These are phyloP conservation scores for Puntigrus tetrazona DNA, from an alignment of 2,113 vertebrate genomes.

Conservation along the genomic window DNA sequence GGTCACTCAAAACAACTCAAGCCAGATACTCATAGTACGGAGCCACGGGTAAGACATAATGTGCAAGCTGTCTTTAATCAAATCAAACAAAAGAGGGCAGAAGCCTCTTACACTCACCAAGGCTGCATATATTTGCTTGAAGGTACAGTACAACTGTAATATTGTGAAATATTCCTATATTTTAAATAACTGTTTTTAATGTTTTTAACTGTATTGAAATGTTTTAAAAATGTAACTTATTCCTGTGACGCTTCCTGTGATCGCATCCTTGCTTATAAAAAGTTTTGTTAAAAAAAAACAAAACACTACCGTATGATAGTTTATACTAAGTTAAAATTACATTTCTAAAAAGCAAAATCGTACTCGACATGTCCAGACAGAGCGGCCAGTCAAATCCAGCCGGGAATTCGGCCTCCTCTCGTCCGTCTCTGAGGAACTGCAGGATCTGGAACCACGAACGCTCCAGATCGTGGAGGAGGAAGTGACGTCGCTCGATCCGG, in stretches of 20 bases:
- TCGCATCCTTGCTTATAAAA: background rate
- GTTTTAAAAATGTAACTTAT: background rate
- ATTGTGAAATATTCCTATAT: background rate
- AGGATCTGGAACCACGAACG: conserved; percentile 47
- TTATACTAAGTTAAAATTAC: background rate
- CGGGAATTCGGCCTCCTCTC: conserved; percentile 50
- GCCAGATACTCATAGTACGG: background rate
- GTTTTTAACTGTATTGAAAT: too few species aligned
- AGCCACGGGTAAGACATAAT: background rate
- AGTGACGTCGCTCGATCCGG: conserved; percentile 42
- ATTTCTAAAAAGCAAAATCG: background rate
- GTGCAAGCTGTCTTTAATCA: background rate
- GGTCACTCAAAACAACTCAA: background rate
- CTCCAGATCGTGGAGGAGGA: conserved; percentile 62
- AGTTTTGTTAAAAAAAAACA: background rate
- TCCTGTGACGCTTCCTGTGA: background rate
- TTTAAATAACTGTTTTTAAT: background rate
- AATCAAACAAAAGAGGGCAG: too few species aligned
- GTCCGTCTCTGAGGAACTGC: conserved; percentile 51
- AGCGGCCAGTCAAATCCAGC: conserved; percentile 3
- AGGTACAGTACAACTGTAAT: background rate
- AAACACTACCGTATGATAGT: background rate
- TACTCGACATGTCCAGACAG: background rate
- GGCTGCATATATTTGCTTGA: background rate
- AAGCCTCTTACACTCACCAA: background rate